phyloP scores from a whole-genome alignment of 2,113 vertebrate genomes.

The Lophius piscatorius region DNA sequence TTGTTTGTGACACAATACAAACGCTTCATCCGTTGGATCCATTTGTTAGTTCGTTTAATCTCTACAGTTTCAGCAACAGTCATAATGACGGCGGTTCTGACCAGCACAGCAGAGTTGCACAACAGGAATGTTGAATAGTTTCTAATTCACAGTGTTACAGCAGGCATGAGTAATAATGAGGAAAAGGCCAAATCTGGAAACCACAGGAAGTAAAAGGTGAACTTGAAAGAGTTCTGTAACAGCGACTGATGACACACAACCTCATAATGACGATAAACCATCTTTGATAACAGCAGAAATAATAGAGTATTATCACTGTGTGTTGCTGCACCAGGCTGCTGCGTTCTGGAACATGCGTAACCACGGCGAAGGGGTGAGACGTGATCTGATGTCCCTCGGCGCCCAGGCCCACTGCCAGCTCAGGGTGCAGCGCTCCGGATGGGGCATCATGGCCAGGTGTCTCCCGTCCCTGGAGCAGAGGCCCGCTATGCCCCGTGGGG shows the following conservation, averaged over 20 bases:
- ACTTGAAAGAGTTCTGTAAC: not conserved
- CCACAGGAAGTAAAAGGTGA: not conserved
- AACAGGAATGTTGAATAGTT: too few relatives aligned
- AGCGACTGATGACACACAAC: not conserved
- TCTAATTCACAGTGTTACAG: constrained; percentile 3
- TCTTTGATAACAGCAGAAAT: not conserved
- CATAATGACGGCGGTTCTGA: constrained; percentile 1
- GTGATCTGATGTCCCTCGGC: constrained; percentile 66
- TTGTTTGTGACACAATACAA: not conserved
- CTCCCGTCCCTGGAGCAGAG: constrained; percentile 87
- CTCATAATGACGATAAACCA: not conserved
- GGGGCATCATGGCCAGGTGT: constrained; percentile 92
- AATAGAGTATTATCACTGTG: constrained; percentile 1
- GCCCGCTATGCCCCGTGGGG: constrained; percentile 83
- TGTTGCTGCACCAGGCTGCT: constrained; percentile 81
- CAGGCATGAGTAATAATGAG: not conserved
- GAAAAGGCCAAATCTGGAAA: not conserved
- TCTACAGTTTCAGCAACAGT: constrained; percentile 11
- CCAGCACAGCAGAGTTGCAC: too few relatives aligned
- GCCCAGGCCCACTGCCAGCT: constrained; percentile 94
- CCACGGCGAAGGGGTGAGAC: constrained; percentile 85
- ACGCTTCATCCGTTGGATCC: not conserved
- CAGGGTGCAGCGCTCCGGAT: constrained; percentile 87
- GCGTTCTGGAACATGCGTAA: constrained; percentile 87
- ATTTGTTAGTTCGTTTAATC: constrained; percentile 23